A percentile compares a stretch with the other conserved stretches of the same genome.
Evolutionary conservation across 2,113 vertebrate species (phyloP).

Genomic region (Cololabis saira): DNA sequence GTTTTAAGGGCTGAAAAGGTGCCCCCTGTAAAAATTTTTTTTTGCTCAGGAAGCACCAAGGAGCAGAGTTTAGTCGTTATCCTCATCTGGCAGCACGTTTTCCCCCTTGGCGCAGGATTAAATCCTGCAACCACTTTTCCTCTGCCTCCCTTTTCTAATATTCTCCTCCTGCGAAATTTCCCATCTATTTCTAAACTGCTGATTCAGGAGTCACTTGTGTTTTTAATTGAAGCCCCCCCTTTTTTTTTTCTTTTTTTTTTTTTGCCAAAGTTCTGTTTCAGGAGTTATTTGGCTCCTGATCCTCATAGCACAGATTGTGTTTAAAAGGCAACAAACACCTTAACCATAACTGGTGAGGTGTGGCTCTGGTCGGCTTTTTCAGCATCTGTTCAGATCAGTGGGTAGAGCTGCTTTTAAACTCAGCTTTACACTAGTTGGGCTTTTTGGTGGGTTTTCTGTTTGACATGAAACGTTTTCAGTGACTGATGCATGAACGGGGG

Average conservation of each 20-base stretch:
- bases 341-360: not conserved
- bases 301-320: not conserved
- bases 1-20: not conserved
- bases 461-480: not conserved
- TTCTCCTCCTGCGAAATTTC: slow-evolving; percentile 10
- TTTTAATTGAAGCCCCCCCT: not conserved
- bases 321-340: not conserved
- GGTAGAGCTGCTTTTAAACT: not conserved
- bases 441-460: too few relatives aligned
- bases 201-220: not conserved
- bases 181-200: not conserved
- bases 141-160: slow-evolving; percentile 12
- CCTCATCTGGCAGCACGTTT: slow-evolving; percentile 8
- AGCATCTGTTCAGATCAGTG: too few relatives aligned
- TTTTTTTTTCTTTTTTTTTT: slow-evolving; percentile 6
- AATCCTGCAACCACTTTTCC: slow-evolving; percentile 28
- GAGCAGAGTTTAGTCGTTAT: slow-evolving; percentile 16
- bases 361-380: too few relatives aligned
- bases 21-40: too few relatives aligned
- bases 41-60: slow-evolving; percentile 4
- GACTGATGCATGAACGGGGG: not conserved
- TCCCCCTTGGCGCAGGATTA: slow-evolving; percentile 1
- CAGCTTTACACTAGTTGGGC: not conserved
- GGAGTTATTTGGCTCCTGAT: not conserved
- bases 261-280: slow-evolving; percentile 15